Evolutionary conservation across 2,797 vertebrate genomes (phyloP).

Genomic region (Liasis olivaceus): DNA sequence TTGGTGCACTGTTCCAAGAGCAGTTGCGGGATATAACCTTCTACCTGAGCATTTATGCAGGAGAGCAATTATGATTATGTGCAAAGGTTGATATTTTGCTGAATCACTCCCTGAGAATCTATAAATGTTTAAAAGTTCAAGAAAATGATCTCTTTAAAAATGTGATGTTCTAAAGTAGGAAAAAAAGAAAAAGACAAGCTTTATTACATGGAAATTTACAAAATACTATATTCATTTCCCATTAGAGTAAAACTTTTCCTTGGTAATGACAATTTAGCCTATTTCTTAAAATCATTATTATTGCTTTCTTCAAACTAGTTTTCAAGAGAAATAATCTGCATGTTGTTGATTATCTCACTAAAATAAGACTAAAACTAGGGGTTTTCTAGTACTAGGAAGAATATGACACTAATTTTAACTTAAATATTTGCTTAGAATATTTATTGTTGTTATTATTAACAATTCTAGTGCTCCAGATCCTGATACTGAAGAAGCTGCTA

Average conservation of each 20-base stretch:
- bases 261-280: not conserved
- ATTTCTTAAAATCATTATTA: not conserved
- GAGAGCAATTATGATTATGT: not conserved
- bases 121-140: not conserved
- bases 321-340: not conserved
- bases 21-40: not conserved
- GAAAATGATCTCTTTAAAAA: not conserved
- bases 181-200: not conserved
- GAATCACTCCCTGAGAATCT: not conserved
- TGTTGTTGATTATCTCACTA: not conserved
- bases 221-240: not conserved
- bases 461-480: constrained; percentile 84
- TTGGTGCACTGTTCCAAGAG: not conserved
- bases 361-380: not conserved
- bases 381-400: not conserved
- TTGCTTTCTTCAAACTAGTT: not conserved
- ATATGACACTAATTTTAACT: not conserved
- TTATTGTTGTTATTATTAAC: not conserved
- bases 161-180: not conserved
- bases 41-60: not conserved
- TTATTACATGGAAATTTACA: not conserved
- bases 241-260: not conserved
- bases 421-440: not conserved
- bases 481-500: constrained; percentile 79
- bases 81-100: not conserved